These are phyloP conservation scores for Clarias laeviceps DNA, from an alignment of 2,797 vertebrate species.

Conservation along the genomic window DNA sequence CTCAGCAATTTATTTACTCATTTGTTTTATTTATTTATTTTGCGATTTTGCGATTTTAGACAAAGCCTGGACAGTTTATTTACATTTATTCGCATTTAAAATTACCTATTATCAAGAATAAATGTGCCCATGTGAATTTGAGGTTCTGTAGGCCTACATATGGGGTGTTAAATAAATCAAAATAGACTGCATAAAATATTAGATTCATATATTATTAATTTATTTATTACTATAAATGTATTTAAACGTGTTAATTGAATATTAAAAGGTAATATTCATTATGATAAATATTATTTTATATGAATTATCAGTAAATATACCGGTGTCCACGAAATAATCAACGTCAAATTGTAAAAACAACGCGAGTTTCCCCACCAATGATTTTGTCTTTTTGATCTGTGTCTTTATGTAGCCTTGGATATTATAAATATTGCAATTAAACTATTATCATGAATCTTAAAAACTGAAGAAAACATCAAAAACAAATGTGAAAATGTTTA, in stretches of 20 bases:
- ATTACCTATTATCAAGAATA: too few relatives aligned
- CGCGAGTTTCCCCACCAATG: background rate
- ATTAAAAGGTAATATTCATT: background rate
- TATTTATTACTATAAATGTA: too few relatives aligned
- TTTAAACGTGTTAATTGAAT: too few relatives aligned
- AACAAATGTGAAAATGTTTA: background rate
- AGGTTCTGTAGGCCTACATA: background rate
- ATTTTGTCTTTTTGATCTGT: too few relatives aligned
- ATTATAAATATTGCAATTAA: background rate
- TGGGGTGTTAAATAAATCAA: background rate
- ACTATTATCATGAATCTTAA: background rate
- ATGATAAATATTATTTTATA: background rate
- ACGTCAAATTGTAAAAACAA: background rate
- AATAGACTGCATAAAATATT: background rate
- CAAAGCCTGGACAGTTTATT: background rate
- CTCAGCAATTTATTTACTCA: background rate
- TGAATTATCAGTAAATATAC: background rate
- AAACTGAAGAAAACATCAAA: background rate
- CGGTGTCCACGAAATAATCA: background rate
- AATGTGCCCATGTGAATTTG: background rate
- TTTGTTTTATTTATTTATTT: background rate
- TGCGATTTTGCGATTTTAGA: too few relatives aligned
- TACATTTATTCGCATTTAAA: too few relatives aligned
- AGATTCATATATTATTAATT: too few relatives aligned
- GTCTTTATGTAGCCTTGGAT: background rate